These are phyloP conservation scores for Danio jaintianensis DNA, from an alignment of 2,797 vertebrate genomes.

Conservation along the genomic window DNA sequence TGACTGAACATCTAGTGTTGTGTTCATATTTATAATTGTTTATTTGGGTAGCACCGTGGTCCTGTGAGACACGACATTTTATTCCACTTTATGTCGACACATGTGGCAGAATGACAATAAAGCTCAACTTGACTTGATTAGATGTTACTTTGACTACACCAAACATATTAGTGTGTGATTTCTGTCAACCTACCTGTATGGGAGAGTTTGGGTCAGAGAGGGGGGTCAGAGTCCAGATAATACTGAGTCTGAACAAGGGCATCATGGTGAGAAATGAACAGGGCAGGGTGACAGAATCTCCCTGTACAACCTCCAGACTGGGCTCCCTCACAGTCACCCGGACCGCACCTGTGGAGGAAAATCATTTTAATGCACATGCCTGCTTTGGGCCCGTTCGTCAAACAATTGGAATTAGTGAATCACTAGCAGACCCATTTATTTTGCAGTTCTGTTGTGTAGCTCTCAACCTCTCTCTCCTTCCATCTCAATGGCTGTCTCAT, in stretches of 20 bases:
- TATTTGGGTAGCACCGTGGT: no score
- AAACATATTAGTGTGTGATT: no score
- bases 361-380: neutral
- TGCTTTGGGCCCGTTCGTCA: neutral
- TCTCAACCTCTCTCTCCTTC: neutral
- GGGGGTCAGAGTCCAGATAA: slow-evolving; percentile 84
- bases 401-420: neutral
- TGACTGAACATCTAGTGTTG: no score
- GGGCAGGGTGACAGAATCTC: slow-evolving; percentile 76
- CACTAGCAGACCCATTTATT: neutral
- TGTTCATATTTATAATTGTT: no score
- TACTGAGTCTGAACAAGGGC: slow-evolving; percentile 79
- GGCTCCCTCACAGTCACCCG: slow-evolving; percentile 76
- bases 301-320: slow-evolving; percentile 75
- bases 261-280: slow-evolving; percentile 82
- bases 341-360: slow-evolving; percentile 68
- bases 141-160: no score
- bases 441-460: slow-evolving; percentile 9
- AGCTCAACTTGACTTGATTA: no score
- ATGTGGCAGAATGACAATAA: no score
- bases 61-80: no score
- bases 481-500: slow-evolving; percentile 63
- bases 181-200: slow-evolving; percentile 65
- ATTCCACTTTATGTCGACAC: no score
- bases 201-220: slow-evolving; percentile 75